phyloP scores from a whole-genome alignment of 2,113 vertebrate species.

The Dolichotis patagonum region DNA sequence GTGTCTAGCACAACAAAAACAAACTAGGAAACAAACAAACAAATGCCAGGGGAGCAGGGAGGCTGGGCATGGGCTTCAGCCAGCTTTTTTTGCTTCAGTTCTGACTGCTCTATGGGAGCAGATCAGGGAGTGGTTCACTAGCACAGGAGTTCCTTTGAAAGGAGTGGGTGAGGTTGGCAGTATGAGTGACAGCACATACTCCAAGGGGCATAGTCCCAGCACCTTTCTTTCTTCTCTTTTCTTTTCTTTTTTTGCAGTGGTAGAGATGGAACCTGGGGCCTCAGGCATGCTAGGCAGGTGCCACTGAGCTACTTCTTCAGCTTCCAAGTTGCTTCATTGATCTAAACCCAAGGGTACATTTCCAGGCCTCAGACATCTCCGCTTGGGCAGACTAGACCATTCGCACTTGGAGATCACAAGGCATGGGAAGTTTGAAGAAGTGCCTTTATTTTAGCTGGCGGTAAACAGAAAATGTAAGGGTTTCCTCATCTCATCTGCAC shows the following conservation, averaged over 20 bases:
- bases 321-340: neutral
- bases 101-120: neutral
- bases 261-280: neutral
- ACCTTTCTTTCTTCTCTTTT: too few relatives aligned
- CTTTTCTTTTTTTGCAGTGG: neutral
- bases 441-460: neutral
- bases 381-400: neutral
- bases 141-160: rapidly evolving
- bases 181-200: neutral
- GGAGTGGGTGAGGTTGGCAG: neutral
- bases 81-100: neutral
- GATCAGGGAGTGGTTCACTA: neutral
- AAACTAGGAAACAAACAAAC: neutral
- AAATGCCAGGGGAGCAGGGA: neutral
- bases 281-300: neutral
- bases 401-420: neutral
- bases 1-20: neutral
- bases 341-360: too few relatives aligned
- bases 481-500: neutral
- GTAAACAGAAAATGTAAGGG: neutral
- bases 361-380: neutral
- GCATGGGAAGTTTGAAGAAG: too few relatives aligned
- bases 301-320: neutral
- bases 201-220: neutral
- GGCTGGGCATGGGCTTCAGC: neutral